Base-by-base conservation (phyloP, 1,140 invertebrate species). In the Artemia franciscana region DNA sequence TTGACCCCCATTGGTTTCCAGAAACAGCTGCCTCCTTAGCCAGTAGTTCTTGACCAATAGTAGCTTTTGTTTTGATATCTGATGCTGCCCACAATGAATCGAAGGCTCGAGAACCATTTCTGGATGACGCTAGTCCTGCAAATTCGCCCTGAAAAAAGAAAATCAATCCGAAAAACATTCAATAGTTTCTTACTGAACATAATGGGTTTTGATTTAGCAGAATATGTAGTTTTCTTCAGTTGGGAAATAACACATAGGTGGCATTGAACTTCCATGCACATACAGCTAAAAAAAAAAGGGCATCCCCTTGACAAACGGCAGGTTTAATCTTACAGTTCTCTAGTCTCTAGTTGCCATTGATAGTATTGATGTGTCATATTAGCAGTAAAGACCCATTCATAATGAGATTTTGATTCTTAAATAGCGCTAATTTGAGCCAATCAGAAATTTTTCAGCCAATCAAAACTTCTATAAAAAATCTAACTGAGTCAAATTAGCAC, bases 71-170 rank as follows among this genome's bases (percentile, higher is more conserved):
- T 58, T 82, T 81, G 0, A 78, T 64, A 12, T 76, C 74, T 0
- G 81, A 77, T 23, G 74, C 76, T 57, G 78, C 73, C 79, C 86
- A 91, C 5, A 89, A 74, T 23, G 80, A 78, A 60, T 91, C 87
- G 51, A 91, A 72, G 5, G 82, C 79, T 21, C 86, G 78, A 0
- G 87, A 90, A 0, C 88, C 88, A 74, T 85, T 63, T 82, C 81
- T 1, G 79, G n/a, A 79, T 26, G 80, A 75, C 4, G 86, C 86
- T 24, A 91, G 67, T 58, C 81, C 76, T 30, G 81, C 78, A 71
- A 82, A 84, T 65, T 76, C 76, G 5, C 82, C 83, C 72, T 83
- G 72, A 62, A 75, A 69, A 68, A 51, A 64, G 60, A 51, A 65
- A n/a, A n/a, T n/a, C n/a, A n/a, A n/a, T n/a, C n/a, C n/a, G n/a